Evolutionary conservation across 2,888 invertebrate species (phyloP), one percentile per base, ranked within the genome.

Genomic region (Sinopyrophorus schimmeli): DNA sequence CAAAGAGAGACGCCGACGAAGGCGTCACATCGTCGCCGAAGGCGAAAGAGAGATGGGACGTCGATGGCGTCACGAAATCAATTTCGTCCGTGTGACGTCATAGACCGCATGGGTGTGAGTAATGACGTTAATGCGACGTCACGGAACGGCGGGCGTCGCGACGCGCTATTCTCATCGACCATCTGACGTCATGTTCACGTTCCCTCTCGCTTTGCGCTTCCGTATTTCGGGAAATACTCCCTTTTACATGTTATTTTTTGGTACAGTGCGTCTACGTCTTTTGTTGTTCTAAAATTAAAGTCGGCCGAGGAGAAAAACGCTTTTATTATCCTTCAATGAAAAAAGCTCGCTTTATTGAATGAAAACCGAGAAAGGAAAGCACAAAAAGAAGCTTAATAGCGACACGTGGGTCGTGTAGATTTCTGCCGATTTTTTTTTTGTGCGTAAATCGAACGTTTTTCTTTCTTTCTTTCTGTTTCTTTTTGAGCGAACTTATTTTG

Each of bases 121-220:
- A 38, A 55, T 67, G 64, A 65, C 66, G 67, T 63, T 60, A 58
- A 50, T 53, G 44, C 60, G 59, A 65, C 66, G 65, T 62, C 55
- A 57, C 41, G 54, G 61, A 55, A 54, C 59, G 55, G 32, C 32
- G 34, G 54, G 57, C 60, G 62, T 54, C 63, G 59, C 60, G 64
- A 57, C 64, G 63, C 55, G 52, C 54, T 63, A 57, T 62, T 63
- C 62, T 61, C 65, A 65, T 59, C 62, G 60, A 58, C 55, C 58
- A 37, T 54, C 55, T 65, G 64, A 64, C 65, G 64, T 66, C 65
- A 66, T 53, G 30, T 23, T 15, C 43, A 47, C 51, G 43, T 47
- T 53, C 53, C 55, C 49, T 52, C 44, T 53, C 52, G 48, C 42
- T 43, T 43, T 17, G 14, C 12, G 46, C 41, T 51, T 51, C 41